Base-by-base conservation (phyloP, 1,140 invertebrate genomes). In the Ptiloglossa arizonensis region DNA sequence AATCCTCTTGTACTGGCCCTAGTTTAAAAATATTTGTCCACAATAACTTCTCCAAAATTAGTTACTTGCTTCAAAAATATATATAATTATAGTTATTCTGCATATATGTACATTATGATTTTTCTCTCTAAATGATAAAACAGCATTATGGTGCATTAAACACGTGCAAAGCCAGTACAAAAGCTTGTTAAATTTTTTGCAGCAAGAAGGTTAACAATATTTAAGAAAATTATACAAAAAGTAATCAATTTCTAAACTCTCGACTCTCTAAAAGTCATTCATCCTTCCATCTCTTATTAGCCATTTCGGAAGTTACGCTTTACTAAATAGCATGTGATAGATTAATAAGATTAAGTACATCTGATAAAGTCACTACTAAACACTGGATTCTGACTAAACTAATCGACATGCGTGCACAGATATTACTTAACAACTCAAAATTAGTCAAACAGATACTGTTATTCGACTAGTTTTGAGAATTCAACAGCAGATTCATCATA, bases 401-500 rank as follows among this genome's bases (percentile, higher is more conserved):
- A 82, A 77, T 81, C 32, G 71, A 82, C 52, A 66, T 68, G 57
- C 56, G 63, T 32, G 71, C 79, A 81, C 35, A 77, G 29, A 50
- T 64, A 73, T 24, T 82, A 32, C 4, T 46, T 44, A 59, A 66
- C n/a, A 81, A 70, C n/a, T 22, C 50, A 75, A 78, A 83, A 67
- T 64, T 24, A 72, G 41, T 75, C 38, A 79, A 59, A 78, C 44
- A 13, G 24, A 66, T 64, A 73, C 32, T 81, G 8, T 67, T 76
- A 89, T 82, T 88, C 82, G 77, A 92, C 87, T 88, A 93, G 83
- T 87, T 91, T 91, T 73, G 86, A 88, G 70, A 91, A 90, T 89
- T 92, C 90, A 75, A 91, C 79, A 77, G 67, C 64, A 75, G 86
- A 46, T 77, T 90, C 87, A 67, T 89, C 85, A 77, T 88, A 86